phyloP scores from a whole-genome alignment of 2,888 invertebrate species.

The Megaustenia siamemsis region DNA sequence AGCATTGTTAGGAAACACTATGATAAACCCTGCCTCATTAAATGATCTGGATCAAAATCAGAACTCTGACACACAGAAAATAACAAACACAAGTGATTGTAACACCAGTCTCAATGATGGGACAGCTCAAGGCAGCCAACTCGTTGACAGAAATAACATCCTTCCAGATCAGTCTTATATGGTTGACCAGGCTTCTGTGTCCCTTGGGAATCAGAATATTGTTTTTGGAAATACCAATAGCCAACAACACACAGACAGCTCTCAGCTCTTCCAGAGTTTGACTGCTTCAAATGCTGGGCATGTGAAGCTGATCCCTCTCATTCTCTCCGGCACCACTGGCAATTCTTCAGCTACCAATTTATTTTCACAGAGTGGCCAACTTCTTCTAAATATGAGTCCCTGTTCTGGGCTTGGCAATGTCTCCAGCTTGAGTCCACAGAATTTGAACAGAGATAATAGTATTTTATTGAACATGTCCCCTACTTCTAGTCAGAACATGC shows the following conservation, averaged over 20 bases:
- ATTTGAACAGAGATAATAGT: conserved; percentile 9
- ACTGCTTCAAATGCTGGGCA: conserved; percentile 19
- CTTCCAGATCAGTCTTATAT: background rate
- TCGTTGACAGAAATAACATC: background rate
- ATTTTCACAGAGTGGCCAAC: conserved; percentile 15
- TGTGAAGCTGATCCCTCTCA: conserved; percentile 23
- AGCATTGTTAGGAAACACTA: background rate
- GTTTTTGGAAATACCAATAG: background rate
- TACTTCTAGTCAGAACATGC: conserved; percentile 1
- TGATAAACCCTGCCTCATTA: background rate
- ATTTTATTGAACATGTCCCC: conserved; percentile 9
- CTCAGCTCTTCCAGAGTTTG: background rate
- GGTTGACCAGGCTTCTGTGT: background rate
- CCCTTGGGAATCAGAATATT: conserved; percentile 17
- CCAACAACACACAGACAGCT: background rate
- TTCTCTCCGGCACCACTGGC: conserved; percentile 1
- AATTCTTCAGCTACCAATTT: background rate
- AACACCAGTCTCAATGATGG: background rate
- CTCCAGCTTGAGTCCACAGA: conserved; percentile 19
- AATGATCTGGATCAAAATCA: background rate
- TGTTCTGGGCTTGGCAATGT: background rate
- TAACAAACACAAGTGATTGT: background rate
- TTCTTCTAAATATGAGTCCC: conserved; percentile 16
- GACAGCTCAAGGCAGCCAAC: background rate
- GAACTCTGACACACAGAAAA: background rate